Base-by-base conservation (phyloP, 2,113 vertebrate genomes). In the Danio rerio region DNA sequence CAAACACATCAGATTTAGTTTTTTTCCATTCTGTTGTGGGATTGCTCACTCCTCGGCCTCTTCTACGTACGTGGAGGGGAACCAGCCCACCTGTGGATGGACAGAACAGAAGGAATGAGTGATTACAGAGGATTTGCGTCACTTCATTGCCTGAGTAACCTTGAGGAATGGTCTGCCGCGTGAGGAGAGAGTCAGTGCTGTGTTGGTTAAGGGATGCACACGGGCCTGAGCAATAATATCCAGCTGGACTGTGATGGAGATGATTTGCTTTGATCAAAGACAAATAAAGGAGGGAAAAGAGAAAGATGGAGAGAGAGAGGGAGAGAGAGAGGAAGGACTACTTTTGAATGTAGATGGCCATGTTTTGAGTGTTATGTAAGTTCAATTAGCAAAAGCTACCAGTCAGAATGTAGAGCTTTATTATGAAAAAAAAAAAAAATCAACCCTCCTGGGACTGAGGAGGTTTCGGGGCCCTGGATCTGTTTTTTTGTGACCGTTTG, bases 21-120 rank as follows among this genome's bases (percentile, higher is more conserved):
- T 18, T 40, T 31, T 74, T 63, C 84, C 13, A 75, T 40, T 83
- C 73, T 31, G 65, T 82, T 78, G 43, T 9, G 18, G 4, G 4
- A 6, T 18, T 5, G 4, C 20, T 96, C 94, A 98, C 88, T 99
- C 97, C 21, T 99, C 94, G 62, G 88, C 96, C 86, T 98, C 96
- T 91, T 99, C 98, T 83, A 99, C 98, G 0, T 99, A 99, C 0
- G 98, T 99, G 85, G 98, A 99, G 71, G 98, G 98, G 94, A 99
- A 99, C 98, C 97, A 99, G 89, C 98, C 98, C 87, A 98, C 95
- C 98, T 99, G 82, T 31, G 84, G 86, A 65, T 49, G 65, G 65
- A 84, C 16, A 69, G n/a, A 43, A 42, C 31, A 65, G 50, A 66
- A 9, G 72, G 10, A 18, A 40, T 49, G 16, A 65, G 80, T 62